Conservation (phyloP, 92 coral and sea anemone species). For the Heteractis magnifica region DNA sequence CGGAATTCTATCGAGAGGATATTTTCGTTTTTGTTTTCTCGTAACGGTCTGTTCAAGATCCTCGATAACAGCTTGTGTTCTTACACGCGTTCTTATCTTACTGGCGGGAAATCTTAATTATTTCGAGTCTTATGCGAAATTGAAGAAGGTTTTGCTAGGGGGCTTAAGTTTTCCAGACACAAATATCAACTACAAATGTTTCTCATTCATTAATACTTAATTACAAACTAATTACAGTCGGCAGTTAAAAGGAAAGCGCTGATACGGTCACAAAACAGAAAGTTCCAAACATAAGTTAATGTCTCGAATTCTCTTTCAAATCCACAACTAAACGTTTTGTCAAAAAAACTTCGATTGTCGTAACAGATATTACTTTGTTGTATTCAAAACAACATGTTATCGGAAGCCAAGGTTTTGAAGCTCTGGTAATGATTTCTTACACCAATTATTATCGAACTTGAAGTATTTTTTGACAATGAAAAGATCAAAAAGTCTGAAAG, state of each 20-base stretch:
- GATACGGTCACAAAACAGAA: too few relatives aligned
- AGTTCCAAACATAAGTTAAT: too few relatives aligned
- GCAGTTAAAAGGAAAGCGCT: too few relatives aligned
- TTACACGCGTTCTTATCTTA: not conserved
- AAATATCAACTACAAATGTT: not conserved
- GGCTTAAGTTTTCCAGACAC: not conserved
- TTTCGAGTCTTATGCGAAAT: not conserved
- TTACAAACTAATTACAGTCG: too few relatives aligned
- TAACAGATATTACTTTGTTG: not conserved
- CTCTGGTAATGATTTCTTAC: too few relatives aligned
- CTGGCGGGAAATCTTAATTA: not conserved
- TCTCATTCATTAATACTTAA: not conserved
- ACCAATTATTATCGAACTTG: not conserved
- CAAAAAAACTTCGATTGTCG: not conserved
- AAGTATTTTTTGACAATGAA: not conserved
- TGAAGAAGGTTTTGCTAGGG: not conserved
- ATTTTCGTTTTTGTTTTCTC: not conserved
- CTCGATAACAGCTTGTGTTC: not conserved
- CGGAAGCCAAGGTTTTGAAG: too few relatives aligned
- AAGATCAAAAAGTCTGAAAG: too few relatives aligned
- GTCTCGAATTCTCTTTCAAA: too few relatives aligned
- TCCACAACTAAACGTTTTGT: too few relatives aligned
- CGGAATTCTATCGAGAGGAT: not conserved
- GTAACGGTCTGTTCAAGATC: not conserved
- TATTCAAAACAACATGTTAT: not conserved